Evolutionary conservation across 2,113 vertebrate species (phyloP), one percentile per base, ranked within the genome.

Genomic region (Aptenodytes forsteri): DNA sequence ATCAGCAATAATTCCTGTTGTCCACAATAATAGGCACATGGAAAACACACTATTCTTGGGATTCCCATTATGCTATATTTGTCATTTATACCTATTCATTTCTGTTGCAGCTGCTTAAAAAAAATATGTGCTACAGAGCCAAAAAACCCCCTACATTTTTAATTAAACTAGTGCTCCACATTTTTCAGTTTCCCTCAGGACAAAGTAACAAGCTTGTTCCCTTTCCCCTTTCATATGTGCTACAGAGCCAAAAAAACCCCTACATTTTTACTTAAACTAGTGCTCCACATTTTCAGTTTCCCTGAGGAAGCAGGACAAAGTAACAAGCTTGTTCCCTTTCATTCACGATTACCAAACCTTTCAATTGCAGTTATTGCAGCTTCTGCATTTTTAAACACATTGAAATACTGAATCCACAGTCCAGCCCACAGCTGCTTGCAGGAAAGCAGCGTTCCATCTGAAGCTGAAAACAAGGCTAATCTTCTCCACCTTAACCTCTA

Each of bases 391-490:
- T 95, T 90, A 92, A 95, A 91, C 25, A 77, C 44, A 61, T 17
- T 90, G 89, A 91, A 93, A 90, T 64, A 93, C 50, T 52, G 77
- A 71, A 71, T 56, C 34, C 5, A 2, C 69, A 85, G 52, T 40
- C 52, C 69, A 95, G 55, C 40, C 82, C 69, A 84, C 49, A 92
- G 83, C 83, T 94, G 50, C 90, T 93, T 90, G 40, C 22, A 86
- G 55, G 65, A 93, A 82, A 90, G 55, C 25, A 84, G 29, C 0
- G 0, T 69, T 75, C 54, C 38, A 78, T 58, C 64, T 90, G 67
- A 95, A 94, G 82, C 83, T 94, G 84, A 94, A 96, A 93, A 96
- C 42, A 92, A 72, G 65, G 42, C 16, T 93, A 80, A 87, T 91
- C 73, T 91, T 83, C 69, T 88, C 42, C 44, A 50, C 44, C 58